Conservation (phyloP, 2,888 invertebrate genomes). For the Melinaea marsaeus region DNA sequence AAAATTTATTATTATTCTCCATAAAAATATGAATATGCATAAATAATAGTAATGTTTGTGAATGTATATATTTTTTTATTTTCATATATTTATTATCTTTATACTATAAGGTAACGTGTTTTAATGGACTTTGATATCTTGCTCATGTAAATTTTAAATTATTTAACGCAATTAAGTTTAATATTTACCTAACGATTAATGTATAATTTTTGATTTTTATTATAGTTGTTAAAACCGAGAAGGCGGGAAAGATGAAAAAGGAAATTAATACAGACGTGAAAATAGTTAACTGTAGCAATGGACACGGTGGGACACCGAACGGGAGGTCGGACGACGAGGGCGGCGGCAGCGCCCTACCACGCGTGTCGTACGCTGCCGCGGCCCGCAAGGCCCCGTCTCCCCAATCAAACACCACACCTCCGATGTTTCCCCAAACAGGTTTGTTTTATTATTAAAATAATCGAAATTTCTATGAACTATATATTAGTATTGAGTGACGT, state of each 20-base stretch:
- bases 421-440: conserved; percentile 64
- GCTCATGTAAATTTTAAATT: not conserved
- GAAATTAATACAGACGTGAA: conserved; percentile 51
- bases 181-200: not conserved
- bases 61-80: no score
- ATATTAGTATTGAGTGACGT: not conserved
- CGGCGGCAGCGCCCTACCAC: conserved; percentile 52
- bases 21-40: no score
- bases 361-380: conserved; percentile 69
- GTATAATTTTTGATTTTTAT: conserved; percentile 35
- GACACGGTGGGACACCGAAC: conserved; percentile 64
- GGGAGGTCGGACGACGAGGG: conserved; percentile 70
- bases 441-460: conserved; percentile 18
- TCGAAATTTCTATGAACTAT: conserved; percentile 11
- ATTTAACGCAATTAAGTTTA: not conserved
- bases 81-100: no score
- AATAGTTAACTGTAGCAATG: conserved; percentile 60
- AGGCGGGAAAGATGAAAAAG: conserved; percentile 64
- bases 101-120: no score
- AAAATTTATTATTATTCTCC: no score
- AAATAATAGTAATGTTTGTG: no score
- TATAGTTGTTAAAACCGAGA: conserved; percentile 64
- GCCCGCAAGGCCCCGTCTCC: conserved; percentile 67
- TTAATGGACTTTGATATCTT: not conserved
- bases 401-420: conserved; percentile 53